Percentiles rank a stretch among this genome's conserved stretches.
phyloP scores from a whole-genome alignment of 2,888 invertebrate species.

The Torymus aiolomorphi region DNA sequence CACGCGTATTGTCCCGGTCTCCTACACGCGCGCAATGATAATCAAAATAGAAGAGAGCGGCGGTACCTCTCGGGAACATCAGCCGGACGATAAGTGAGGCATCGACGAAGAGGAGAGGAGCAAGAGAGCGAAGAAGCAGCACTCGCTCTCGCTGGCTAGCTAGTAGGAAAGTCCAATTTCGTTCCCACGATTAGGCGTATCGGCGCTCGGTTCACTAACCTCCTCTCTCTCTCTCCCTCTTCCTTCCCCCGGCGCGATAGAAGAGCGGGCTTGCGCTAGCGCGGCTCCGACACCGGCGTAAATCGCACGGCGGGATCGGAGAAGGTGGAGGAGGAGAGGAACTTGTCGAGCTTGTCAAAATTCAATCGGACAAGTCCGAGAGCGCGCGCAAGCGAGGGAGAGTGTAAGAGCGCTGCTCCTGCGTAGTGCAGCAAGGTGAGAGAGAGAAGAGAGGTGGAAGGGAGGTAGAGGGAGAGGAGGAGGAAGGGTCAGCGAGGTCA shows the following conservation, averaged over 20 bases:
- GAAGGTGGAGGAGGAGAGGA: slow-evolving; percentile 66
- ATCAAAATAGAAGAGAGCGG: slow-evolving; percentile 38
- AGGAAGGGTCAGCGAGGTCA: slow-evolving; percentile 68
- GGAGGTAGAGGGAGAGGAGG: slow-evolving; percentile 36
- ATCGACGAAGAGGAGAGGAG: slow-evolving; percentile 39
- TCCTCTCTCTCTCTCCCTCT: slow-evolving; percentile 43
- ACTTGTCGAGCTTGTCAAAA: slow-evolving; percentile 72
- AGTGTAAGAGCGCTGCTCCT: background rate
- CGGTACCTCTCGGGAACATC: slow-evolving; percentile 5
- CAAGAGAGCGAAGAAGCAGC: slow-evolving; percentile 35
- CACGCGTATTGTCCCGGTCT: slow-evolving; percentile 11
- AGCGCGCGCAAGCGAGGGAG: slow-evolving; percentile 52
- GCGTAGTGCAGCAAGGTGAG: slow-evolving; percentile 29
- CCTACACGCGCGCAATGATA: slow-evolving; percentile 33
- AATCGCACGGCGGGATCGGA: slow-evolving; percentile 67
- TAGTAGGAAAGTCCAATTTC: slow-evolving; percentile 58
- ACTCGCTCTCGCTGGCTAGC: slow-evolving; percentile 48
- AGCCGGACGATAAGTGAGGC: slow-evolving; percentile 50
- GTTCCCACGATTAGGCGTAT: slow-evolving; percentile 65
- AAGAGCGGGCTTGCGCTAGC: slow-evolving; percentile 9
- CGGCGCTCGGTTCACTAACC: slow-evolving; percentile 62
- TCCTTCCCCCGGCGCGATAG: slow-evolving; percentile 8
- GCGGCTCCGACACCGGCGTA: slow-evolving; percentile 58
- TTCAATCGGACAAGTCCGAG: slow-evolving; percentile 71
- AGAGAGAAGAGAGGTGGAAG: slow-evolving; percentile 54